Conservation (phyloP, 2,797 vertebrate species). For the Hyperoplus immaculatus region DNA sequence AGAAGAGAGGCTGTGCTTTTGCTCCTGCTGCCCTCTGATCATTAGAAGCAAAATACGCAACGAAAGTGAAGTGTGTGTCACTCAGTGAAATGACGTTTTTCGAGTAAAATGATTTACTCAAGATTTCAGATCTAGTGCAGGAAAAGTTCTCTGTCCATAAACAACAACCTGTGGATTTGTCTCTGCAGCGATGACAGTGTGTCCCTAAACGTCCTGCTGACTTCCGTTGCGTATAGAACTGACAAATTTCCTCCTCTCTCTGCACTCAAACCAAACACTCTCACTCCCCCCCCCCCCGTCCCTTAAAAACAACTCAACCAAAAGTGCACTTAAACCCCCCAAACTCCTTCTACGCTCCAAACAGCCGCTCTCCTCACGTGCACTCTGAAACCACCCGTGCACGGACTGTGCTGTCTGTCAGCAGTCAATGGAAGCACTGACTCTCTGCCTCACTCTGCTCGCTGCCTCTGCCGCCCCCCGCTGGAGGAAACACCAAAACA, state of each 20-base stretch:
- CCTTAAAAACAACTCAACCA: conserved; percentile 28
- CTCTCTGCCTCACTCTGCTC: conserved; percentile 77
- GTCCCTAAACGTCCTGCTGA: conserved; percentile 29
- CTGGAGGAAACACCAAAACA: conserved; percentile 30
- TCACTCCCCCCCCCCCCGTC: conserved; percentile 18
- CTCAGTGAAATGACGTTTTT: conserved; percentile 7
- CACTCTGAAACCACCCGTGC: conserved; percentile 63
- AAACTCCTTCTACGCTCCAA: conserved; percentile 21
- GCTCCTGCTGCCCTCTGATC: conserved; percentile 49
- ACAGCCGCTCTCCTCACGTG: conserved; percentile 51
- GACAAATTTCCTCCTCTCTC: not conserved
- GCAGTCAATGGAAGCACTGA: conserved; percentile 72
- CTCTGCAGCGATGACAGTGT: conserved; percentile 20
- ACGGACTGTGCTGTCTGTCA: conserved; percentile 66
- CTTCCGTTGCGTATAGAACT: conserved; percentile 63
- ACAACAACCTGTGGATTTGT: not conserved
- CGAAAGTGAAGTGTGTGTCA: conserved; percentile 39
- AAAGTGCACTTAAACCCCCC: conserved; percentile 46
- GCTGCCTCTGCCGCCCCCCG: conserved; percentile 70
- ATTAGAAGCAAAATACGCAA: conserved; percentile 56
- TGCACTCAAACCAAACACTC: conserved; percentile 37
- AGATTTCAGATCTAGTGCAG: not conserved
- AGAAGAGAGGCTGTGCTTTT: conserved; percentile 71
- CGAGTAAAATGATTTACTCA: not conserved
- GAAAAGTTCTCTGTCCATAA: not conserved